Base-by-base conservation (phyloP, 2,797 vertebrate genomes). In the Siniperca scherzeri region DNA sequence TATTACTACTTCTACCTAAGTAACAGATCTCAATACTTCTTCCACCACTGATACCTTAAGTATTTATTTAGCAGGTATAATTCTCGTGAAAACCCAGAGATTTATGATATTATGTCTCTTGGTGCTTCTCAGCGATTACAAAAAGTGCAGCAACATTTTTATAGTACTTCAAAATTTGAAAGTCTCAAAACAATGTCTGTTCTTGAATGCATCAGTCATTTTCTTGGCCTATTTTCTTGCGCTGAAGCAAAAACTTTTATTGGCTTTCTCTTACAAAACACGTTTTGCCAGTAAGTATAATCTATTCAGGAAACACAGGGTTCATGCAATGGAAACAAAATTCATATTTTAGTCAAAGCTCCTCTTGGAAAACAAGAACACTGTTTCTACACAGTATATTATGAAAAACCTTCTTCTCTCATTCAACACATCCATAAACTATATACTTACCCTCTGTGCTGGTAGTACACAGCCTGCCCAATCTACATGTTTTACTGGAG, bases 351-450 rank as follows among this genome's bases (percentile, higher is more conserved):
- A 78, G 38, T 77, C 61, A 64, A 46, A 64, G n/a, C 4, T 17
- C 4, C 27, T 70, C 19, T 65, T 70, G 46, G 53, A 78, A 62
- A 78, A 59, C 3, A 65, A 30, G 16, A 55, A 44, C 59, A 53
- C 40, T 50, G 68, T 77, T 74, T 66, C 38, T 69, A 36, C 62
- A 56, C 66, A 25, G 22, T 21, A 1, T 42, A 21, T 73, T 46
- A 11, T 59, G 52, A 50, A 70, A 79, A 75, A 25, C 55, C 64
- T 10, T 74, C 60, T 80, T 59, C 64, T 74, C 74, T 65, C 79
- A 86, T 87, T 87, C 79, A 80, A n/a, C 84, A 14, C 42, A 7
- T 79, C 62, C 76, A 85, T 87, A 81, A 85, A 84, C 70, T 55
- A 72, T 27, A 71, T 46, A 61, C 61, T 78, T 60, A 52, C 12